Percentiles rank a stretch among this genome's conserved stretches.
Conservation (phyloP, 2,797 vertebrate genomes). For the Serranus cabrilla region DNA sequence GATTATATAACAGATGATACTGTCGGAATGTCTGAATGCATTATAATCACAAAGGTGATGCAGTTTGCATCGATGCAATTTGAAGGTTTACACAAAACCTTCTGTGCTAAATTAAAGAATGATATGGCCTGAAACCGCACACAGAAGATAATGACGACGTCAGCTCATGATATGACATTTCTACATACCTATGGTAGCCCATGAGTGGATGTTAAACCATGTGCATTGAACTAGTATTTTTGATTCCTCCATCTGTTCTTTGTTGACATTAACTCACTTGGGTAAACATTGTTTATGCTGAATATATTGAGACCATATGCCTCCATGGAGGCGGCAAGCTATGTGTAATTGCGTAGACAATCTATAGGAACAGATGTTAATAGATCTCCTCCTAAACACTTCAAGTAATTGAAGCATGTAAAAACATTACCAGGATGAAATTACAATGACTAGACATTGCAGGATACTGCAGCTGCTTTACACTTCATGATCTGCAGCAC, state of each 20-base stretch:
- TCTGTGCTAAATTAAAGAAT: constrained; percentile 20
- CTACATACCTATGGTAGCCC: neutral
- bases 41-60: constrained; percentile 11
- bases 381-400: constrained; percentile 15
- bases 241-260: constrained; percentile 54
- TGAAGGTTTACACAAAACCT: constrained; percentile 10
- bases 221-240: constrained; percentile 26
- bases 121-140: neutral
- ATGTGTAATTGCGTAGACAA: constrained; percentile 47
- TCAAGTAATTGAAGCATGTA: neutral
- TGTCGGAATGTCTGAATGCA: constrained; percentile 28
- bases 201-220: constrained; percentile 15
- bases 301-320: constrained; percentile 39
- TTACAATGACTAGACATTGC: neutral
- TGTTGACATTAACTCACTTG: constrained; percentile 41
- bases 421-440: constrained; percentile 13
- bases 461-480: neutral
- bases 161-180: constrained; percentile 10
- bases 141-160: constrained; percentile 6
- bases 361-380: constrained; percentile 33
- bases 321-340: constrained; percentile 20
- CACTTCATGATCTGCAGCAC: neutral
- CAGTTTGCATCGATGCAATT: constrained; percentile 2
- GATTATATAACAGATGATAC: constrained; percentile 21
- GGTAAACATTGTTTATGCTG: constrained; percentile 48